Percentiles rank a stretch among this genome's conserved stretches.
phyloP scores from a whole-genome alignment of 1,140 invertebrate species.

The Drosophila cardini region DNA sequence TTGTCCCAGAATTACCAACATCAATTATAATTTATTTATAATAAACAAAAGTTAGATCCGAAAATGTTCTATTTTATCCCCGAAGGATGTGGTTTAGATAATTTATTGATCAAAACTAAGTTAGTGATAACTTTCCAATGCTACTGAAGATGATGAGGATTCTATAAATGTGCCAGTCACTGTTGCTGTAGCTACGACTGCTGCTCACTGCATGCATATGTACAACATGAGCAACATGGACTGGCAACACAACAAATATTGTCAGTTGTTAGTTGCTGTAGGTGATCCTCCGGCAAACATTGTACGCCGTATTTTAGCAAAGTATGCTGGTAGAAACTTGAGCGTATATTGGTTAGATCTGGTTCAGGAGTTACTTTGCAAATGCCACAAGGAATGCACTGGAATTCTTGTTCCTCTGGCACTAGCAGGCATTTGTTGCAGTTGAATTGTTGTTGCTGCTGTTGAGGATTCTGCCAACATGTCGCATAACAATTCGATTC shows the following conservation, averaged over 20 bases:
- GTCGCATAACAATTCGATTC: not conserved
- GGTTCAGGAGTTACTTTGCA: not conserved
- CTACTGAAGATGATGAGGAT: not conserved
- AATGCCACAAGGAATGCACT: not conserved
- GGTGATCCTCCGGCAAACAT: conserved; percentile 13
- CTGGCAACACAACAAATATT: not conserved
- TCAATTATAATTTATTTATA: not conserved
- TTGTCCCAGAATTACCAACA: conserved; percentile 26
- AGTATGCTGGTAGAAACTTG: conserved; percentile 46
- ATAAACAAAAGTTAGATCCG: conserved; percentile 43
- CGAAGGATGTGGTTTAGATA: not conserved
- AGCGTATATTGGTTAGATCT: not conserved
- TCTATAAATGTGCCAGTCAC: not conserved
- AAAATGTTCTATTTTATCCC: not conserved
- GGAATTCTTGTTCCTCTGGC: not conserved
- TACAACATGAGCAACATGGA: not conserved
- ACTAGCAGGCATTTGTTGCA: not conserved
- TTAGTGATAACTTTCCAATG: too few relatives aligned
- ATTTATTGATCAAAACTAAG: not conserved
- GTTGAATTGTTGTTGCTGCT: not conserved
- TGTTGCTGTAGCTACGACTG: not conserved
- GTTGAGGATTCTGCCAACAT: not conserved
- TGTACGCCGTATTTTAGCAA: conserved; percentile 48
- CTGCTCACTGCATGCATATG: not conserved
- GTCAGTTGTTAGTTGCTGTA: not conserved